Evolutionary conservation across 2,113 vertebrate genomes (phyloP), one percentile per base, ranked within the genome.

Genomic region (Solenodon paradoxus): DNA sequence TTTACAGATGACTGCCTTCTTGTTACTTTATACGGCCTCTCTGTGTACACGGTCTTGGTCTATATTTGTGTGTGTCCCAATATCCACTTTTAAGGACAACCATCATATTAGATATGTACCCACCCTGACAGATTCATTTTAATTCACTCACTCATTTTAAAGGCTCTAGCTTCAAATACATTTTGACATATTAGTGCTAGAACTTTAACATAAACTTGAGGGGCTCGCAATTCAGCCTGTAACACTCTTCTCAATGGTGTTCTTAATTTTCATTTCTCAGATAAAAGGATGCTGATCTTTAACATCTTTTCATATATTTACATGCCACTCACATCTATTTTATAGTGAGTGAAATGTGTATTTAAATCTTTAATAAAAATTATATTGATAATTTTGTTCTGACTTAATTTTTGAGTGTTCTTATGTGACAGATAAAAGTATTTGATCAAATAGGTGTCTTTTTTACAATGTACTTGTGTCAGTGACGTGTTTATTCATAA

Each of bases 311-410:
- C 47, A 40, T 77, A n/a, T 28, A 4, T 2, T 64, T 66, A 1
- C 15, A 24, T 32, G n/a, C 32, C 26, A 57, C 22, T 19, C 6
- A 30, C 12, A 22, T 24, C 28, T 32, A 17, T 59, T 75, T 59
- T 49, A n/a, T n/a, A n/a, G n/a, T n/a, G n/a, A 77, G 30, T 28
- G 45, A 71, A 64, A 81, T 1, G 12, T 2, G 3, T 59, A 40
- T 68, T 75, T 40, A 83, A 75, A 68, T n/a, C n/a, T n/a, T 82
- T 66, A 82, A n/a, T 12, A 72, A 49, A 72, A 59, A n/a, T 35
- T 72, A 1, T 55, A 45, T 45, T 61, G 57, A 57, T 68, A 40
- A 49, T 55, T 75, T 69, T 59, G 22, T 74, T 85, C 42, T 3
- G 69, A n/a, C 30, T 89, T 40, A 49, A 71, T 49, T 49, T 83